These are phyloP conservation scores for Mormyrus lacerda DNA, from an alignment of 2,113 vertebrate genomes.

Conservation along the genomic window DNA sequence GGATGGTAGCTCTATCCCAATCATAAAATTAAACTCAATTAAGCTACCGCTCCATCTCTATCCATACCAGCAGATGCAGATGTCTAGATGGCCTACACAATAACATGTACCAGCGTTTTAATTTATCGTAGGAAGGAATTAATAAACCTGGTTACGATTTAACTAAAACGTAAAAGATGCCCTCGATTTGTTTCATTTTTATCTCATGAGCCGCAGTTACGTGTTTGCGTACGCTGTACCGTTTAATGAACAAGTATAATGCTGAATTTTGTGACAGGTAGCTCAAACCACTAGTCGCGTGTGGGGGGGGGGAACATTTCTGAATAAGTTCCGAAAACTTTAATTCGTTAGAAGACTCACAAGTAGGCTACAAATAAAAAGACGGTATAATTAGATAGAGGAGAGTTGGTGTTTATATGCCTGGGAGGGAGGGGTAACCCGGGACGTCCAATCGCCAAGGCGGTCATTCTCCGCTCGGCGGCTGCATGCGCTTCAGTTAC, in stretches of 20 bases:
- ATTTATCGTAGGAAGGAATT: neutral
- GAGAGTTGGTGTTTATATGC: neutral
- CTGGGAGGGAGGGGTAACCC: neutral
- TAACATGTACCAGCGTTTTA: neutral
- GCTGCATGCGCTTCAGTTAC: neutral
- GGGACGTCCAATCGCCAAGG: neutral
- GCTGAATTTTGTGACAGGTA: neutral
- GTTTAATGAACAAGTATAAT: neutral
- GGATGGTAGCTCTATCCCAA: too few relatives aligned
- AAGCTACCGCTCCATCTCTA: too few relatives aligned
- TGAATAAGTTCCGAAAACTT: neutral
- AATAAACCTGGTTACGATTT: neutral
- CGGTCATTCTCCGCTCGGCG: neutral
- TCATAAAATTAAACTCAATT: too few relatives aligned
- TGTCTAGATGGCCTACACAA: too few relatives aligned
- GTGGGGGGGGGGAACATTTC: neutral
- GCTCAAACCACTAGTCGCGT: neutral
- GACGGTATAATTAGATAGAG: neutral
- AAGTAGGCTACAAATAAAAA: neutral
- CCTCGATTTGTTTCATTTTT: neutral
- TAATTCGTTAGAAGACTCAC: neutral
- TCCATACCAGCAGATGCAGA: too few relatives aligned
- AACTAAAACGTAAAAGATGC: neutral
- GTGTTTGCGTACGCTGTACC: neutral
- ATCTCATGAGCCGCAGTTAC: neutral